These are phyloP conservation scores for Chlorodrepanis virens DNA, from an alignment of 2,113 vertebrate genomes.

Conservation along the genomic window DNA sequence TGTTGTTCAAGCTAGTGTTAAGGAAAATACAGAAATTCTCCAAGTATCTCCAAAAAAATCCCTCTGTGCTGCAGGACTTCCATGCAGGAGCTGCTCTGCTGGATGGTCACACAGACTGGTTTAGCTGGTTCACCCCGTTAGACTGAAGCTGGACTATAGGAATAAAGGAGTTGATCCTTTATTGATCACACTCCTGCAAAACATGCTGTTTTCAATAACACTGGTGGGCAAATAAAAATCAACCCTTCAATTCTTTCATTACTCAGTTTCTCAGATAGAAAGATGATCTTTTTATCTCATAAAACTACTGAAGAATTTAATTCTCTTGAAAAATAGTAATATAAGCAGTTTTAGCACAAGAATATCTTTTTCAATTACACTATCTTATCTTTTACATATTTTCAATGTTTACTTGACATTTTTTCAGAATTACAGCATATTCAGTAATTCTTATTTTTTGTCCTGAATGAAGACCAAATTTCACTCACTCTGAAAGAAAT, in stretches of 20 bases:
- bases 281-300: background rate
- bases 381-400: background rate
- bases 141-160: background rate
- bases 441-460: background rate
- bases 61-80: background rate
- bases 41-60: background rate
- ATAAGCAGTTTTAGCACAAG: background rate
- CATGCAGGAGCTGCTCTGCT: background rate
- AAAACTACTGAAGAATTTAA: background rate
- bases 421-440: background rate
- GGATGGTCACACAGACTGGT: background rate
- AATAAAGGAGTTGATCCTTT: background rate
- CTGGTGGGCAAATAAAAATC: background rate
- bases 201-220: background rate
- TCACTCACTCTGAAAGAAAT: background rate
- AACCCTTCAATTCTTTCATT: background rate
- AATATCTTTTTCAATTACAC: background rate
- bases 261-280: background rate
- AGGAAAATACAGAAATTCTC: background rate
- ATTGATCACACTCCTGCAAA: background rate
- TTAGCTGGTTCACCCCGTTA: background rate
- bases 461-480: background rate
- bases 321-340: background rate
- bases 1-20: background rate
- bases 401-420: background rate